These are phyloP conservation scores for Apamea monoglypha DNA, from an alignment of 2,888 invertebrate species.

Conservation along the genomic window DNA sequence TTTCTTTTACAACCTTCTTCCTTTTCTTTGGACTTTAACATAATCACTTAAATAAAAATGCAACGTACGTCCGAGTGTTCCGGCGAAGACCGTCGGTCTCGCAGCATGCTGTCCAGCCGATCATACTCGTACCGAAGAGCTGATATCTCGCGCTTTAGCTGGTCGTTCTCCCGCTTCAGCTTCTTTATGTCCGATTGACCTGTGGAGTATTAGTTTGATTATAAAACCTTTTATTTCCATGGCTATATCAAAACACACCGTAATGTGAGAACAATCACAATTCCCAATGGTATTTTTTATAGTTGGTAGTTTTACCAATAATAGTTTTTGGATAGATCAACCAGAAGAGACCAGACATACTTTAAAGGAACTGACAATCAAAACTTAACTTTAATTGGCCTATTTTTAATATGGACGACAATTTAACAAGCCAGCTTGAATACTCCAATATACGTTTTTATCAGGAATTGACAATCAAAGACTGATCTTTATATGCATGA, in stretches of 20 bases:
- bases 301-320: background rate
- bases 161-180: constrained; percentile 96
- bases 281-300: background rate
- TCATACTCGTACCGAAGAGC: constrained; percentile 97
- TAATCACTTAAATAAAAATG: constrained; percentile 28
- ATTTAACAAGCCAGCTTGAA: background rate
- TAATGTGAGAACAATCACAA: too few relatives aligned
- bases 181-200: constrained; percentile 97
- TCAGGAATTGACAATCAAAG: background rate
- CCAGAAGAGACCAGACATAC: background rate
- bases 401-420: too few relatives aligned
- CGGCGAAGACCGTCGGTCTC: constrained; percentile 87
- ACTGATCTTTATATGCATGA: background rate
- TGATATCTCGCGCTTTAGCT: constrained; percentile 96
- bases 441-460: background rate
- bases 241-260: background rate
- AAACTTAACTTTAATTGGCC: background rate
- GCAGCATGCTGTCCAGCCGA: constrained; percentile 94
- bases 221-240: background rate
- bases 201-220: constrained; percentile 74
- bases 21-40: background rate
- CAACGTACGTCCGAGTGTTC: constrained; percentile 88
- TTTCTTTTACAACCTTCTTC: background rate
- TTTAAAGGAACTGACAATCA: background rate
- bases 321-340: background rate